Evolutionary conservation across 2,113 vertebrate genomes (phyloP).

Genomic region (Tupaia tana): DNA sequence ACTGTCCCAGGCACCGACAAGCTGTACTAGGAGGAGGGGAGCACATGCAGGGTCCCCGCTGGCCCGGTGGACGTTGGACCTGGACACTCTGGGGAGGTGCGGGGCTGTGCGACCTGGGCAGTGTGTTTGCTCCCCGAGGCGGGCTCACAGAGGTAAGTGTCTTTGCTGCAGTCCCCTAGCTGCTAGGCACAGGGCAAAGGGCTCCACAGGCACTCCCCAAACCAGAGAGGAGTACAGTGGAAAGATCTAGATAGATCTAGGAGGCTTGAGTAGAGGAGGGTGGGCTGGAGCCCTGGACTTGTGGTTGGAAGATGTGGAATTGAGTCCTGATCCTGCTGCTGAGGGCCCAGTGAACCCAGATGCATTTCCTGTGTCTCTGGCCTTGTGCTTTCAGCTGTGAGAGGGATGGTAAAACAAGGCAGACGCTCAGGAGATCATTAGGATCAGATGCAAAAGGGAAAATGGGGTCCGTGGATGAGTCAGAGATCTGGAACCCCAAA

Average conservation of each 20-base stretch:
- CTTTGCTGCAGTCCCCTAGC: not conserved
- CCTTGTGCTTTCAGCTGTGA: not conserved
- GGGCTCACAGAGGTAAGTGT: not conserved
- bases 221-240: not conserved
- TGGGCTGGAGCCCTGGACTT: too few relatives aligned
- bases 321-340: not conserved
- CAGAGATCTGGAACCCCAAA: not conserved
- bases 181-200: not conserved
- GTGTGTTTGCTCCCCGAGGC: not conserved
- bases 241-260: not conserved
- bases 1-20: not conserved
- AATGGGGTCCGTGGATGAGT: not conserved
- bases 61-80: not conserved
- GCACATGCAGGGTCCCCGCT: not conserved
- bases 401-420: too few relatives aligned
- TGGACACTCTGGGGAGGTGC: not conserved
- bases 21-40: not conserved
- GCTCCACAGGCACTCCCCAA: not conserved
- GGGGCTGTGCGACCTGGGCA: not conserved
- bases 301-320: not conserved
- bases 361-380: too few relatives aligned
- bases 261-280: not conserved
- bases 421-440: not conserved
- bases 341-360: accelerated
- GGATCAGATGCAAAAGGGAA: not conserved